Evolutionary conservation across 2,888 invertebrate species (phyloP).

Genomic region (Cheilosia soror): DNA sequence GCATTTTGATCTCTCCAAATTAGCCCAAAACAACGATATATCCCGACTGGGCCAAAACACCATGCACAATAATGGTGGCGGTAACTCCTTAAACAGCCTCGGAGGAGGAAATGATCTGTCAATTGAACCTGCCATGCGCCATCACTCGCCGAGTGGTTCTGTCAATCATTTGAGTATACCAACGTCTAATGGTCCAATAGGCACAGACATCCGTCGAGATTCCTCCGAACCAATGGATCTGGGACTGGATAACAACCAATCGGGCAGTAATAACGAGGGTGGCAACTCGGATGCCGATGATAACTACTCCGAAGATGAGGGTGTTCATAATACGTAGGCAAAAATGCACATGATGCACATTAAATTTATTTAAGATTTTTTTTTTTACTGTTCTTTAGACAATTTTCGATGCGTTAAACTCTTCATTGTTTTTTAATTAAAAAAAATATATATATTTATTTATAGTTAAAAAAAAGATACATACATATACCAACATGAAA

Average conservation of each 20-base stretch:
- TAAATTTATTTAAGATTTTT: conserved; percentile 56
- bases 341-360: conserved; percentile 36
- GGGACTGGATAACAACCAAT: conserved; percentile 82
- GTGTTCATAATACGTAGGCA: conserved; percentile 82
- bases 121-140: conserved; percentile 82
- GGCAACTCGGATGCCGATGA: conserved; percentile 82
- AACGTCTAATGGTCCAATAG: conserved; percentile 59
- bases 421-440: conserved; percentile 34
- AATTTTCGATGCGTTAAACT: conserved; percentile 64
- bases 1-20: conserved; percentile 83
- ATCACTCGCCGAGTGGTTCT: conserved; percentile 77
- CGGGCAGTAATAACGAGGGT: conserved; percentile 81
- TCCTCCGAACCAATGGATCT: conserved; percentile 83
- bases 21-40: conserved; percentile 76
- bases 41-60: conserved; percentile 60
- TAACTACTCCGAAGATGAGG: conserved; percentile 83
- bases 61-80: conserved; percentile 73
- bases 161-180: conserved; percentile 66
- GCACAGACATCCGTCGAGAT: conserved; percentile 80
- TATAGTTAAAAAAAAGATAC: conserved; percentile 61
- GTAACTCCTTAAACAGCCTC: conserved; percentile 44
- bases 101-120: conserved; percentile 77
- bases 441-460: conserved; percentile 50
- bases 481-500: conserved; percentile 76
- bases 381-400: conserved; percentile 34